Percentiles rank a stretch among this genome's conserved stretches.
phyloP scores from a whole-genome alignment of 2,113 vertebrate genomes.

The Canis aureus region DNA sequence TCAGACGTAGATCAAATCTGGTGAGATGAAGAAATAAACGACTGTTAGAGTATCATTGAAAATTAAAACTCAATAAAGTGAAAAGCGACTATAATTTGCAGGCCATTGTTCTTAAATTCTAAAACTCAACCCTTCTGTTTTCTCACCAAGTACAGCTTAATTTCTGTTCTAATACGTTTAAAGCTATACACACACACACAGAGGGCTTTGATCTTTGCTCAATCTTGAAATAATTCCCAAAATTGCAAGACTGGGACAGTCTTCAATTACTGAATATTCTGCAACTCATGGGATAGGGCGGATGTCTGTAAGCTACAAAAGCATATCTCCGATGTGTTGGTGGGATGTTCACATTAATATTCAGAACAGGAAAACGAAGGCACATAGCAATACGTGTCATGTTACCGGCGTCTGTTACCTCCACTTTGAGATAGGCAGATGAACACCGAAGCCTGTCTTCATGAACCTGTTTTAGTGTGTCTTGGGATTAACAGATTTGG shows the following conservation, averaged over 20 bases:
- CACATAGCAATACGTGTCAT: neutral
- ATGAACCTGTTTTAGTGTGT: neutral
- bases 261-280: conserved; percentile 44
- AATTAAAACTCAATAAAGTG: conserved; percentile 11
- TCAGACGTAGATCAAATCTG: neutral
- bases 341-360: conserved; percentile 36
- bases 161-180: conserved; percentile 36
- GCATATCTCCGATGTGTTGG: neutral
- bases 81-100: neutral
- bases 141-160: neutral
- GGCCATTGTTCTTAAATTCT: neutral
- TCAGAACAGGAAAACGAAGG: neutral
- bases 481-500: neutral
- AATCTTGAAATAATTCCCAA: conserved; percentile 54
- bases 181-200: neutral
- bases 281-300: neutral
- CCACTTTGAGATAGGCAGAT: neutral
- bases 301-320: conserved; percentile 41
- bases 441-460: neutral
- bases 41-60: neutral
- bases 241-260: conserved; percentile 33
- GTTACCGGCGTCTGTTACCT: neutral
- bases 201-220: conserved; percentile 52
- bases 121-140: neutral
- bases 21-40: neutral